Conservation (phyloP, 2,113 vertebrate species). For the Diphyllodes magnificus region DNA sequence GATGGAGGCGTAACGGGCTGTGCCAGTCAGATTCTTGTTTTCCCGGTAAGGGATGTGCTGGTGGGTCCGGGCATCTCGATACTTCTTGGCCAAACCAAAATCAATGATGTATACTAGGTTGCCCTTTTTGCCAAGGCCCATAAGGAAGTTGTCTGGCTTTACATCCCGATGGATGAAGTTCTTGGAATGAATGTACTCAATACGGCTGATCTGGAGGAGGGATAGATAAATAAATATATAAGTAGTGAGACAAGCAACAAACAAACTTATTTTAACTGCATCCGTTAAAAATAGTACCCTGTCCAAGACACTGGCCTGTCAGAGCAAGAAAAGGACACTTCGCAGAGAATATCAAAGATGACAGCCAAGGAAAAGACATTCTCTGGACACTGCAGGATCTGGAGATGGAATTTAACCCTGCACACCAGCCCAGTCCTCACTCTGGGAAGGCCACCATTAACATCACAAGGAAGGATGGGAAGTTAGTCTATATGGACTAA, state of each 20-base stretch:
- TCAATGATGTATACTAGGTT: constrained; percentile 98
- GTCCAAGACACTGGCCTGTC: neutral
- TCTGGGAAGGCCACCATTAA: neutral
- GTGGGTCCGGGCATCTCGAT: constrained; percentile 93
- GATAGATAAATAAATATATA: neutral
- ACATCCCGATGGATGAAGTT: constrained; percentile 97
- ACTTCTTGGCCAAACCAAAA: constrained; percentile 96
- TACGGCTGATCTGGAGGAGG: constrained; percentile 86
- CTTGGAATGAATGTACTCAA: constrained; percentile 98
- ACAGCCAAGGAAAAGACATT: neutral
- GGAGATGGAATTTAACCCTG: neutral
- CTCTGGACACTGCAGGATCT: neutral
- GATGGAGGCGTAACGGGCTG: constrained; percentile 94
- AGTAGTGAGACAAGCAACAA: neutral
- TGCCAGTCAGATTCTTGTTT: constrained; percentile 98
- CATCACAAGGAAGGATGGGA: neutral
- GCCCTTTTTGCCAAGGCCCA: constrained; percentile 96
- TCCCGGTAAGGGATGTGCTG: constrained; percentile 98
- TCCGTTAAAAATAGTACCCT: neutral
- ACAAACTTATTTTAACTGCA: neutral
- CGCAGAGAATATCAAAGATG: neutral
- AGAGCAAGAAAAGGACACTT: neutral
- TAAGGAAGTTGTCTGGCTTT: constrained; percentile 96
- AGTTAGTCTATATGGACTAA: neutral
- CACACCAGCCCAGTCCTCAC: neutral